Conservation (phyloP, 37 sponge, comb jelly and placozoan species). For the Cladorhizidae sp. region DNA sequence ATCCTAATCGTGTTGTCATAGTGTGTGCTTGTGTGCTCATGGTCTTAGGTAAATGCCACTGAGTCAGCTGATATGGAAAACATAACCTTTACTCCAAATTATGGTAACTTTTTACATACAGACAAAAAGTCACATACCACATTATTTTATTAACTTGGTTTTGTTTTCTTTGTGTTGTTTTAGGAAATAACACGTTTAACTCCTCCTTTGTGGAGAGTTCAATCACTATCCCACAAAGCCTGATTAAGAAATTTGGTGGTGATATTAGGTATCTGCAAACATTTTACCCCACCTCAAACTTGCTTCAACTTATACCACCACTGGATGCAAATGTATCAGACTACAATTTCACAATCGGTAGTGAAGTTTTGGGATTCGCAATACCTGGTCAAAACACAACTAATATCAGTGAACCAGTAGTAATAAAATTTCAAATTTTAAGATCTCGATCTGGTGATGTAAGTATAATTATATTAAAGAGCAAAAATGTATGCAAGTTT, state of each 20-base stretch:
- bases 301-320: constrained; percentile 11
- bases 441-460: not conserved
- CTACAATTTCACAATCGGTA: not conserved
- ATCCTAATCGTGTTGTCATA: not conserved
- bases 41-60: no score
- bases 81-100: not conserved
- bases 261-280: constrained; percentile 1
- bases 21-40: no score
- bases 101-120: not conserved
- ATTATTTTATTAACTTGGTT: no score
- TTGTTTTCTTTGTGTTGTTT: not conserved
- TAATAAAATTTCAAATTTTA: constrained; percentile 12
- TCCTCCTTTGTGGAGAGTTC: not conserved
- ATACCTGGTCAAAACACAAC: not conserved
- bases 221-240: not conserved
- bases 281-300: not conserved
- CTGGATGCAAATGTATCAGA: not conserved
- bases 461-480: not conserved
- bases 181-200: not conserved
- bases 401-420: constrained; percentile 10
- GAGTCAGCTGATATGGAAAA: no score
- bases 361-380: constrained; percentile 15
- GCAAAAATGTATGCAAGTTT: not conserved
- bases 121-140: not conserved
- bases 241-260: no score